Evolutionary conservation across 2,113 vertebrate species (phyloP).

Genomic region (Gopherus flavomarginatus): DNA sequence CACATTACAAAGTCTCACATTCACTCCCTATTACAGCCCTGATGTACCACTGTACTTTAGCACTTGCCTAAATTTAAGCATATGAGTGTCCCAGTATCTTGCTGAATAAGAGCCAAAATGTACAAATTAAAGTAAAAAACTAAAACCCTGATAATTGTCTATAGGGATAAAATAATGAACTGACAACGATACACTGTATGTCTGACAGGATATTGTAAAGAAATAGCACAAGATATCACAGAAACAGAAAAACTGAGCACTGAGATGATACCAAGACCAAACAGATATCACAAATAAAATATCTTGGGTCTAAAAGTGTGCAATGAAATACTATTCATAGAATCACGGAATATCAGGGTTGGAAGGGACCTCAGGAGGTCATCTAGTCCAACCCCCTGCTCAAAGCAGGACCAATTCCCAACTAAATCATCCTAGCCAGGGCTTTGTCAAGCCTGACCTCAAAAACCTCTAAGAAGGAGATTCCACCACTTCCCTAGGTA

Average conservation of each 20-base stretch:
- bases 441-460: no score
- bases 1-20: background rate
- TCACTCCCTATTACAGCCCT: background rate
- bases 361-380: no score
- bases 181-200: rapidly evolving
- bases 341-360: no score
- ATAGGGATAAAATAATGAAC: background rate
- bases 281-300: background rate
- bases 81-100: background rate
- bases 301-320: background rate
- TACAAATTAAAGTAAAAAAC: background rate
- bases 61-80: background rate
- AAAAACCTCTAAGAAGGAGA: no score
- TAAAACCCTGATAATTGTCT: background rate
- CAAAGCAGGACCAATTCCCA: no score
- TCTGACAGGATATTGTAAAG: background rate
- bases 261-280: background rate
- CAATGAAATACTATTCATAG: background rate
- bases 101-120: background rate
- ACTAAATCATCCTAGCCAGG: no score
- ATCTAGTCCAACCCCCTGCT: no score
- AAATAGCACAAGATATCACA: background rate
- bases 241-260: background rate
- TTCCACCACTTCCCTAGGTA: no score
- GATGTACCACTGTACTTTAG: rapidly evolving